Evolutionary conservation across 2,888 invertebrate genomes (phyloP), one percentile per base, ranked within the genome.

Genomic region (Zaprionus bogoriensis): DNA sequence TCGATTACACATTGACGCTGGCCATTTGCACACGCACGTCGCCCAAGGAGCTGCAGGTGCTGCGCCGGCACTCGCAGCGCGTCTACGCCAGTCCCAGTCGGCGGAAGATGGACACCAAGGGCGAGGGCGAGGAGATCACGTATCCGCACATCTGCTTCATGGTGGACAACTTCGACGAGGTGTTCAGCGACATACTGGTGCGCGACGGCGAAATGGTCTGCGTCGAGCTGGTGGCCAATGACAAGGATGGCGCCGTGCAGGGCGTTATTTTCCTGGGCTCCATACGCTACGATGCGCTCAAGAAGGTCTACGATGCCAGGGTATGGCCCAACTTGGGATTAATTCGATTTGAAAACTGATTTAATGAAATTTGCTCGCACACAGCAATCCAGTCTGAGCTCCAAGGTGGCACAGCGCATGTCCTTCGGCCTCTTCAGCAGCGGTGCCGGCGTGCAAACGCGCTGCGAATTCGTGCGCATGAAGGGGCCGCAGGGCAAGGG

Each of bases 91-190:
- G 98, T 42, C 99, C 99, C 6, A 98, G 98, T 91, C 94, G 97
- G 50, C 93, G 99, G 88, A 95, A 98, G 91, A 99, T 99, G 98
- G 98, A 98, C 91, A 96, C 97, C 9, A 99, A 99, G 92, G 99
- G 99, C 38, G 99, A 99, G 88, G 95, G 96, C 53, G 99, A 99
- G 91, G 98, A 99, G 92, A 99, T 99, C 91, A 98, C 99, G 38
- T 99, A 99, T 92, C 99, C 99, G 2, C 97, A 98, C 92, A 97
- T 99, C 87, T 99, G 98, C 92, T 99, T 99, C 92, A 98, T 98
- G 95, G 98, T 99, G 64, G 99, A 99, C 92, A 98, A 99, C 92
- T 99, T 99, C 91, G 99, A 99, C 91, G 98, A 99, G 94, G 98
- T 96, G 25, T 99, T 99, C 93, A 96, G 96, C 92, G 99, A 99